phyloP scores from a whole-genome alignment of 2,888 invertebrate species.

The Sinodicranocentrus sp. region DNA sequence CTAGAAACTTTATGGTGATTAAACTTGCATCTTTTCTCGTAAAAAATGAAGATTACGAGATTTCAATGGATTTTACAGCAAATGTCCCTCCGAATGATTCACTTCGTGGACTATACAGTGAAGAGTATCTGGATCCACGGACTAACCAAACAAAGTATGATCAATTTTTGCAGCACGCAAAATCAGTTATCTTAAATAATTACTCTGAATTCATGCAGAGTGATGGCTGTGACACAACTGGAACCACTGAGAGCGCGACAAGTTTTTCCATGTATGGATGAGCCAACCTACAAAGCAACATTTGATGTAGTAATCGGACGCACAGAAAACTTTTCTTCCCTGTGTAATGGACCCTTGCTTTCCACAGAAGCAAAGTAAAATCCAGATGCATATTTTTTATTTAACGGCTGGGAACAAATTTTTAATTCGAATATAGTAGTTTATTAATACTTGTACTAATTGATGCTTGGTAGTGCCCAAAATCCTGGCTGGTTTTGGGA shows the following conservation, averaged over 20 bases:
- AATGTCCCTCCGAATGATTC: slow-evolving; percentile 52
- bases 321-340: slow-evolving; percentile 19
- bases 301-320: slow-evolving; percentile 43
- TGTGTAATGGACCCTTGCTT: slow-evolving; percentile 19
- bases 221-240: slow-evolving; percentile 54
- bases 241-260: slow-evolving; percentile 55
- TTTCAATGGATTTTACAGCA: slow-evolving; percentile 43
- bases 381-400: too few relatives aligned
- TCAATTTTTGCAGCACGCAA: not conserved
- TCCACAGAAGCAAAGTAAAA: slow-evolving; percentile 24
- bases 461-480: too few relatives aligned
- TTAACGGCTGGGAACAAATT: too few relatives aligned
- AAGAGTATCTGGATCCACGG: slow-evolving; percentile 32
- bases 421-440: too few relatives aligned
- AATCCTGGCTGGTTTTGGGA: slow-evolving; percentile 61
- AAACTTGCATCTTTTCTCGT: slow-evolving; percentile 3
- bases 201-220: not conserved
- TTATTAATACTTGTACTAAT: too few relatives aligned
- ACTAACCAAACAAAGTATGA: slow-evolving; percentile 28
- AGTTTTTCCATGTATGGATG: slow-evolving; percentile 59
- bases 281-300: slow-evolving; percentile 52
- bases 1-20: slow-evolving; percentile 37
- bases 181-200: not conserved
- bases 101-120: slow-evolving; percentile 53
- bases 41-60: not conserved